Base-by-base conservation (phyloP, 2,797 vertebrate species). In the Fringilla coelebs region DNA sequence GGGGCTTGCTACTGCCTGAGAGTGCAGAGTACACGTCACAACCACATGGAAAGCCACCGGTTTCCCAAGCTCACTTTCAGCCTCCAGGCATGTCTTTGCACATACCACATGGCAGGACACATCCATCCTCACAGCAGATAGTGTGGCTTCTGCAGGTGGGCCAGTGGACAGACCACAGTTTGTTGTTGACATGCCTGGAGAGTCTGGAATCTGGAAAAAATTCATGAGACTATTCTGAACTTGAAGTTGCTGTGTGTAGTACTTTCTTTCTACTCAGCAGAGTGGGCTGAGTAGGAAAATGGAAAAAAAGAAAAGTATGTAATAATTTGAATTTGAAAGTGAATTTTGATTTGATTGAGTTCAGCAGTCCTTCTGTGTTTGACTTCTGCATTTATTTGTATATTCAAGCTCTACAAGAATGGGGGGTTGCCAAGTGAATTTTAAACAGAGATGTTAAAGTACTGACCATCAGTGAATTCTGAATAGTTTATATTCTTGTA, bases 311-410 rank as follows among this genome's bases (percentile, higher is more conserved):
- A 31, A 45, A 29, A 3, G 9, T 63, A 61, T 31, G 49, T 36
- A 74, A 48, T 55, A 40, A 90, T 93, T 89, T 90, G 71, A 89
- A 83, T 93, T 87, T 90, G 58, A 94, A 95, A 88, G 86, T 65
- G 45, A 83, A 65, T 88, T 95, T 90, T 93, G 17, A 78, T 90
- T 95, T 77, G 75, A 90, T 85, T 65, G 78, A 72, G 61, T 96
- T 90, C 76, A 85, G 46, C 38, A 40, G 60, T 71, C 49, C 57
- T 76, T 88, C 80, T 45, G 25, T 85, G 45, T 68, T 82, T 83
- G 84, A 80, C 51, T 95, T 94, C 46, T 85, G 46, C 54, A 68
- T 92, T 93, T 93, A 77, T 93, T 95, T 96, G 71, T 92, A 43
- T 86, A 62, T 93, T 81, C 89, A 83, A 85, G 25, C 32, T 74